Evolutionary conservation across 2,888 invertebrate species (phyloP), one percentile per base, ranked within the genome.

Genomic region (Merodon equestris): DNA sequence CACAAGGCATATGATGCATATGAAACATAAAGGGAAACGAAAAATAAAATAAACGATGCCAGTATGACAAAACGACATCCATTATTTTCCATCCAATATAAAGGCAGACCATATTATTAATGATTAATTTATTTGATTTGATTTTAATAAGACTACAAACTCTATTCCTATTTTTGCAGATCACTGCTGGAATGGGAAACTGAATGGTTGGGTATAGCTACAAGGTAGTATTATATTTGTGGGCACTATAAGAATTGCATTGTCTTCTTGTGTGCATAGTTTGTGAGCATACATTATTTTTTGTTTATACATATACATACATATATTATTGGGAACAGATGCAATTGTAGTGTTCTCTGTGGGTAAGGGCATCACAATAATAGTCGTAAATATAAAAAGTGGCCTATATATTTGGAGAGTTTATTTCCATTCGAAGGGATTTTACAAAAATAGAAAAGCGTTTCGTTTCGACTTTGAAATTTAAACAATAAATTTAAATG

Each of bases 41-140:
- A 42, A 50, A 48, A 44, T 12, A 27, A 60, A 54, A 13, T 9
- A 57, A 51, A 51, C 18, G 47, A 19, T 44, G 36, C 63, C 53
- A 72, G 51, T 57, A 48, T 72, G 64, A 57, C 63, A 71, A 63
- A 71, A 51, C 27, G 19, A 47, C 45, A 72, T 64, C 72, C 45
- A 51, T 72, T 72, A 58, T 72, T 51, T n/a, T 27, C 27, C 27
- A 27, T 27, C 51, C 48, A 64, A 57, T 53, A 36, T 58, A 56
- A 14, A 44, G 42, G 54, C 48, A 57, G 47, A 53, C 72, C 64
- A 58, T 72, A 10, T 14, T 27, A 72, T 64, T 63, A 64, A 57
- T 72, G 72, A 72, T 72, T 58, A 72, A 72, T 72, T 58, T 64
- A 72, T 64, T 72, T 72, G 58, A 72, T 64, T 72, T 51, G 57